Conservation (phyloP, 2,113 vertebrate genomes). For the Amblyornis subalaris region DNA sequence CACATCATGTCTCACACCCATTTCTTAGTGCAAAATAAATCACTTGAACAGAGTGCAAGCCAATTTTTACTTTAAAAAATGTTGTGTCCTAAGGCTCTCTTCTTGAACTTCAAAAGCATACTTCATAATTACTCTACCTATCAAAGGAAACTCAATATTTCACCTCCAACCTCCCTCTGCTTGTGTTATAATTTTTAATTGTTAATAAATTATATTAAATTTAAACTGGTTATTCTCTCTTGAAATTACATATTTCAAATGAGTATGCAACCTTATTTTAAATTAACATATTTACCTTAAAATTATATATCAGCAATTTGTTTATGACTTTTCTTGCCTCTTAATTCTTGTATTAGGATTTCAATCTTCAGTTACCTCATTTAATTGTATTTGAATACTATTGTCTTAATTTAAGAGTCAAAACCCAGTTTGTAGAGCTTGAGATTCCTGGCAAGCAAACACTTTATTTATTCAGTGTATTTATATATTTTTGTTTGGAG, state of each 20-base stretch:
- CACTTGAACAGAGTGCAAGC: conserved; percentile 87
- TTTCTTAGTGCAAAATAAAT: conserved; percentile 91
- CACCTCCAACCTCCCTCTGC: conserved; percentile 81
- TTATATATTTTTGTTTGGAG: not conserved
- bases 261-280: conserved; percentile 40
- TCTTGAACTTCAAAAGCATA: conserved; percentile 88
- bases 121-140: conserved; percentile 88
- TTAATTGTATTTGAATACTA: conserved; percentile 19
- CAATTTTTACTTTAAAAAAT: conserved; percentile 83
- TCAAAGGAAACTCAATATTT: conserved; percentile 87
- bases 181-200: conserved; percentile 86
- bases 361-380: not conserved
- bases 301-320: conserved; percentile 37
- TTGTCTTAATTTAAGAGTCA: conserved; percentile 6
- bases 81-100: conserved; percentile 89
- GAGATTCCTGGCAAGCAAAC: not conserved
- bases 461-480: not conserved
- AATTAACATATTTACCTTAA: conserved; percentile 57
- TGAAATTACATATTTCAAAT: conserved; percentile 66
- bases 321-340: conserved; percentile 24
- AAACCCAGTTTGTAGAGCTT: not conserved
- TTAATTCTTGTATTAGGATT: conserved; percentile 6
- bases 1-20: conserved; percentile 90
- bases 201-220: conserved; percentile 79
- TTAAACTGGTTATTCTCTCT: conserved; percentile 70